phyloP scores from a whole-genome alignment of 1,140 invertebrate species.

The Drosophila auraria region DNA sequence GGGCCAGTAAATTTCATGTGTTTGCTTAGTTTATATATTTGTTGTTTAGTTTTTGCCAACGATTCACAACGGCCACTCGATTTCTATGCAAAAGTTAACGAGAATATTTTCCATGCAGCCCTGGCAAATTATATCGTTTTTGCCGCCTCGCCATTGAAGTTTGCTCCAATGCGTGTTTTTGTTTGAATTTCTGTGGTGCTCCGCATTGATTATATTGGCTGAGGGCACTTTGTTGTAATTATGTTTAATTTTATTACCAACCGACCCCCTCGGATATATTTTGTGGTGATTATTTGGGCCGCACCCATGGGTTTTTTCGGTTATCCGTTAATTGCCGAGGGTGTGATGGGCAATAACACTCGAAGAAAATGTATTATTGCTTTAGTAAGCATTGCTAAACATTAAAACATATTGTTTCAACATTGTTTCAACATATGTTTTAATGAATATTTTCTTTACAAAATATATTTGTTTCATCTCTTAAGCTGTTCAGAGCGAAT shows the following conservation, averaged over 20 bases:
- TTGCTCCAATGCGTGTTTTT: conserved; percentile 25
- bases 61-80: conserved; percentile 61
- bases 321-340: conserved; percentile 37
- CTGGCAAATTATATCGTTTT: conserved; percentile 72
- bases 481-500: too few species aligned
- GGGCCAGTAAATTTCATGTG: conserved; percentile 41
- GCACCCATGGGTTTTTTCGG: conserved; percentile 34
- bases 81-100: conserved; percentile 52
- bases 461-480: too few species aligned
- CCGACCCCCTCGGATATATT: conserved; percentile 21
- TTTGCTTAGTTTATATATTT: conserved; percentile 55
- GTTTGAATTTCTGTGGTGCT: conserved; percentile 13
- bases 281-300: conserved; percentile 44
- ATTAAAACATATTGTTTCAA: too few species aligned
- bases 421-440: too few species aligned
- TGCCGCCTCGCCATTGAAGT: conserved; percentile 35
- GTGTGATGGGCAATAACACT: conserved; percentile 10
- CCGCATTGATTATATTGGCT: conserved; percentile 51
- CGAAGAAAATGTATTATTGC: neutral
- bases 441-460: neutral
- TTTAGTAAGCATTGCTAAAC: neutral
- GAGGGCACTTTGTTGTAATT: conserved; percentile 68
- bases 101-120: conserved; percentile 63
- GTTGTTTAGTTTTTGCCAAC: conserved; percentile 69
- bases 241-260: conserved; percentile 79